These are phyloP conservation scores for Cryptomyrus ogoouensis DNA, from an alignment of 2,113 vertebrate genomes.

Conservation along the genomic window DNA sequence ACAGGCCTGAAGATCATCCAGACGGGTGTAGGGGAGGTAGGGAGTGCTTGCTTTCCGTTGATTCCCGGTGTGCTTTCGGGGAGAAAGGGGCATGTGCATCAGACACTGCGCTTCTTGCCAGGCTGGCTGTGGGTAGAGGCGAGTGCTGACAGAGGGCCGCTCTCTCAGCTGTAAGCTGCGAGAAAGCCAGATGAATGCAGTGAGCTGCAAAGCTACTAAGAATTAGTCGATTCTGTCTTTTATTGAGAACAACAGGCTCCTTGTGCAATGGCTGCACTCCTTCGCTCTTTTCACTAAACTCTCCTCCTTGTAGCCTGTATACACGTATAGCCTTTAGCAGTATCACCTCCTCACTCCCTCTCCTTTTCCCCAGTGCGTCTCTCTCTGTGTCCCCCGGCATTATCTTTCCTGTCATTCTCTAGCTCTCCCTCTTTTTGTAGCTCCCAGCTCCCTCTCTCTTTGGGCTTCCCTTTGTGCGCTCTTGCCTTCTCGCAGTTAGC, in stretches of 20 bases:
- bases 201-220: neutral
- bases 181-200: neutral
- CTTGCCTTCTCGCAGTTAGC: slow-evolving; percentile 42
- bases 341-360: slow-evolving; percentile 9
- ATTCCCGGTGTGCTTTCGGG: neutral
- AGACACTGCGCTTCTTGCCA: neutral
- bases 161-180: neutral
- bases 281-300: neutral
- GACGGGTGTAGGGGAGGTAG: slow-evolving; percentile 81
- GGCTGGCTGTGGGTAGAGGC: neutral
- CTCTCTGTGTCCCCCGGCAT: slow-evolving; percentile 34
- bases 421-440: slow-evolving; percentile 42
- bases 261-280: neutral
- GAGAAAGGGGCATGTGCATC: neutral
- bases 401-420: slow-evolving; percentile 42
- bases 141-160: neutral
- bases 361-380: slow-evolving; percentile 30
- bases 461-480: neutral
- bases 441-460: slow-evolving; percentile 11
- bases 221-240: neutral
- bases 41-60: neutral
- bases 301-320: slow-evolving; percentile 9
- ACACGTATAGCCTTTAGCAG: slow-evolving; percentile 26
- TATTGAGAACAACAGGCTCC: neutral
- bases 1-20: slow-evolving; percentile 80